Percentiles rank a stretch among this genome's conserved stretches.
Evolutionary conservation across 2,888 invertebrate species (phyloP).

Genomic region (Dastarcus helophoroides): DNA sequence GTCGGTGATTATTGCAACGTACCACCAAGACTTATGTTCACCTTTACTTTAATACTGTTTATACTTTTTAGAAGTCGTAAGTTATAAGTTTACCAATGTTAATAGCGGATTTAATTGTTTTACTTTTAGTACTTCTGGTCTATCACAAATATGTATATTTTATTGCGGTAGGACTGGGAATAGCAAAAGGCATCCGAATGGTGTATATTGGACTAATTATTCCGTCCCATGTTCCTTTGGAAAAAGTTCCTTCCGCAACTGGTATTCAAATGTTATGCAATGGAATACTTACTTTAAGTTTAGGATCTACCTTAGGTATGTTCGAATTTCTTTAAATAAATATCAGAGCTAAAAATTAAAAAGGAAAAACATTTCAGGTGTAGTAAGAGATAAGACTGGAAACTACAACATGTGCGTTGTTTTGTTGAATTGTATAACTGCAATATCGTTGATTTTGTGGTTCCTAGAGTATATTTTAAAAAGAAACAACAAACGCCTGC

Average conservation of each 20-base stretch:
- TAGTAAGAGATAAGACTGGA: slow-evolving; percentile 48
- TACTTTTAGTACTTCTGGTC: not conserved
- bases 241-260: slow-evolving; percentile 53
- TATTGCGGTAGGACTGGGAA: slow-evolving; percentile 49
- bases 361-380: slow-evolving; percentile 48
- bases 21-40: slow-evolving; percentile 52
- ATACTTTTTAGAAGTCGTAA: slow-evolving; percentile 52
- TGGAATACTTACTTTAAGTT: slow-evolving; percentile 47
- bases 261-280: slow-evolving; percentile 61
- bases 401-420: slow-evolving; percentile 48
- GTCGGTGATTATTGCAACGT: slow-evolving; percentile 52
- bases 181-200: slow-evolving; percentile 57
- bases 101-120: slow-evolving; percentile 3
- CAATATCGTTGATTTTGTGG: too few species aligned
- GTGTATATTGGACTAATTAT: slow-evolving; percentile 59
- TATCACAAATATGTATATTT: not conserved
- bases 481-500: too few species aligned
- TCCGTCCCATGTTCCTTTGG: slow-evolving; percentile 55
- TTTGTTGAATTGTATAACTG: slow-evolving; percentile 51
- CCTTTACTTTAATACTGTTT: slow-evolving; percentile 47
- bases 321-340: slow-evolving; percentile 4
- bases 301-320: slow-evolving; percentile 54
- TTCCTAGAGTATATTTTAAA: too few species aligned
- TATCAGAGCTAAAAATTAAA: slow-evolving; percentile 1
- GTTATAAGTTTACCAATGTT: slow-evolving; percentile 24